A percentile compares a stretch with the other conserved stretches of the same genome.
Conservation (phyloP, 2,888 invertebrate species). For the Fragum fragum region DNA sequence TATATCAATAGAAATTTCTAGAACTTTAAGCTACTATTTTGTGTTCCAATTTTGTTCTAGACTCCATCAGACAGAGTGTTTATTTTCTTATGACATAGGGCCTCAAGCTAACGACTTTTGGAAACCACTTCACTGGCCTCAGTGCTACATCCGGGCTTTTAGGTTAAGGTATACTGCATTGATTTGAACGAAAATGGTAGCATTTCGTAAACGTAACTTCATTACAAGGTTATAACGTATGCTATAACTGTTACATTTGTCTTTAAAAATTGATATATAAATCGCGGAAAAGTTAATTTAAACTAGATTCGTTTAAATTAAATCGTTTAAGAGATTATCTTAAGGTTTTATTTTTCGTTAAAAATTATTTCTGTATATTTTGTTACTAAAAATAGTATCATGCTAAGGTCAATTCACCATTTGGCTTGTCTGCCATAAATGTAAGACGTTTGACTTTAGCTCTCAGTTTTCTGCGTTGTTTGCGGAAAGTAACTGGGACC, state of each 20-base stretch:
- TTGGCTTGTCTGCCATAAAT: slow-evolving; percentile 36
- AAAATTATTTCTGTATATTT: slow-evolving; percentile 24
- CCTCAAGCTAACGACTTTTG: not conserved
- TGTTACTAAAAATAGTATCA: slow-evolving; percentile 40
- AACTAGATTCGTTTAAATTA: too few relatives aligned
- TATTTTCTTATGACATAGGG: not conserved
- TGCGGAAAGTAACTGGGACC: slow-evolving; percentile 68
- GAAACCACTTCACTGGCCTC: slow-evolving; percentile 3
- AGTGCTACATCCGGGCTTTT: slow-evolving; percentile 1
- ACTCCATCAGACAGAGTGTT: too few relatives aligned
- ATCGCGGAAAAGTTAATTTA: too few relatives aligned
- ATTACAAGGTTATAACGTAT: too few relatives aligned
- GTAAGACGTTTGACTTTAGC: slow-evolving; percentile 27
- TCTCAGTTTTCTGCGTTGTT: slow-evolving; percentile 55
- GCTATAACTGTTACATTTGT: too few relatives aligned
- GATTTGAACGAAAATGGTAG: not conserved
- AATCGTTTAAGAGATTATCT: too few relatives aligned
- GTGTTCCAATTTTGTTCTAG: too few relatives aligned
- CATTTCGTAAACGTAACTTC: too few relatives aligned
- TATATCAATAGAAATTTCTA: too few relatives aligned
- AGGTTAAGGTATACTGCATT: not conserved
- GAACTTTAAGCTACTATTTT: not conserved
- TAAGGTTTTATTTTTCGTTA: too few relatives aligned
- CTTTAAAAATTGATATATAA: too few relatives aligned
- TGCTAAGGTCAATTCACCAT: slow-evolving; percentile 25